A percentile compares a stretch with the other conserved stretches of the same genome.
Conservation (phyloP, 2,113 vertebrate genomes). For the Dolichotis patagonum region DNA sequence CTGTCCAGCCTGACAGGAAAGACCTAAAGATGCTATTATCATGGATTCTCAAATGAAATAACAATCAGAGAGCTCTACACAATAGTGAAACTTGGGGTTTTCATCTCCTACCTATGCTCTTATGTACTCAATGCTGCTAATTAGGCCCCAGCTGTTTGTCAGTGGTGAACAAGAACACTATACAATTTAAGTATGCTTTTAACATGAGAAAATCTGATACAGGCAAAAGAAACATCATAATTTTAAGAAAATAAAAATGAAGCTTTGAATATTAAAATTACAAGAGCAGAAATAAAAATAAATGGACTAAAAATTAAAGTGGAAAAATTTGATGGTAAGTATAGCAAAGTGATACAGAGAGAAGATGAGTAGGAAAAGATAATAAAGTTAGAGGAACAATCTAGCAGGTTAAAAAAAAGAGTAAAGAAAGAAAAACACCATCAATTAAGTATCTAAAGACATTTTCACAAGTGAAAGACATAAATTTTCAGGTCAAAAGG, state of each 20-base stretch:
- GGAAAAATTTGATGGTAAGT: background rate
- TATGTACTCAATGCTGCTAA: background rate
- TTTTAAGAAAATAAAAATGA: background rate
- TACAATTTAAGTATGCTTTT: background rate
- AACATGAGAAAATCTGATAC: background rate
- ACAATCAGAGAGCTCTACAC: background rate
- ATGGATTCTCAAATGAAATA: background rate
- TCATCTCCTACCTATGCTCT: background rate
- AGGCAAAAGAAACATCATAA: background rate
- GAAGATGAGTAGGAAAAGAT: constrained; percentile 2
- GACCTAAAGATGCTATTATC: background rate
- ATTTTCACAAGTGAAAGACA: background rate
- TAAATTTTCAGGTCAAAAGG: background rate
- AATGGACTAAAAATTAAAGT: background rate
- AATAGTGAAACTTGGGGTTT: background rate
- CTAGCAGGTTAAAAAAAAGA: background rate
- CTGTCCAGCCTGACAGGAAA: background rate
- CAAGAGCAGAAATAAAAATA: background rate
- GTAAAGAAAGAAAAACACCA: background rate
- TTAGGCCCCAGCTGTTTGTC: background rate
- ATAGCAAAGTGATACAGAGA: background rate
- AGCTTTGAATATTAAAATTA: background rate
- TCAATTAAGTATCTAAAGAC: background rate
- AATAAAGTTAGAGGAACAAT: background rate
- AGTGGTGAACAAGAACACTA: background rate